Evolutionary conservation across 2,888 invertebrate genomes (phyloP), one percentile per base, ranked within the genome.

Genomic region (Ametastegia equiseti): DNA sequence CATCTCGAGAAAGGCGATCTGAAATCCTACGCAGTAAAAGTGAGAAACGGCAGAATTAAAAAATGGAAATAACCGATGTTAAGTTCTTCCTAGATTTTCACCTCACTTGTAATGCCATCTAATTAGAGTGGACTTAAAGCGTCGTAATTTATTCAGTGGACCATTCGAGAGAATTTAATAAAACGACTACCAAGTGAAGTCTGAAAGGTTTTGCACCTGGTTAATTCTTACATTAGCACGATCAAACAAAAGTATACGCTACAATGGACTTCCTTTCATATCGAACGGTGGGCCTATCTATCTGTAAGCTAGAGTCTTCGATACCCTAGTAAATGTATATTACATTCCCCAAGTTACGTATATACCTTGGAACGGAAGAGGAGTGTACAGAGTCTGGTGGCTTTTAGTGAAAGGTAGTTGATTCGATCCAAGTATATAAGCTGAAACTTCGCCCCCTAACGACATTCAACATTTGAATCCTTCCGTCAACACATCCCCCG

Each of bases 351-450:
- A 54, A 75, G 75, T 75, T 75, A 75, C 75, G 50, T 75, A 54
- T 75, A n/a, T n/a, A n/a, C n/a, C 39, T 27, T 23, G 60, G 78
- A 78, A 78, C 63, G 78, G 78, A 78, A 78, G 54, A 69, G 50
- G 45, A 39, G 71, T 80, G 71, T 78, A 50, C 30, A 75, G 33
- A 75, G 19, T 33, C 11, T 75, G 3, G 36, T 15, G 45, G 7
- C 78, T 47, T 65, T 67, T 83, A 86, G 89, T 88, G 90, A 90
- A 89, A 89, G 91, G 91, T 90, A 88, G 89, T 88, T 88, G 89
- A 88, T 88, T 87, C 86, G 85, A 88, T 84, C 85, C 86, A 86
- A 86, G 86, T 91, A 91, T 91, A 91, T 90, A 91, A 91, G 89
- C 88, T 83, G 83, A 83, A 57, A 79, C 81, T 82, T 84, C 84